Evolutionary conservation across 2,113 vertebrate species (phyloP).

Genomic region (Bungarus multicinctus): DNA sequence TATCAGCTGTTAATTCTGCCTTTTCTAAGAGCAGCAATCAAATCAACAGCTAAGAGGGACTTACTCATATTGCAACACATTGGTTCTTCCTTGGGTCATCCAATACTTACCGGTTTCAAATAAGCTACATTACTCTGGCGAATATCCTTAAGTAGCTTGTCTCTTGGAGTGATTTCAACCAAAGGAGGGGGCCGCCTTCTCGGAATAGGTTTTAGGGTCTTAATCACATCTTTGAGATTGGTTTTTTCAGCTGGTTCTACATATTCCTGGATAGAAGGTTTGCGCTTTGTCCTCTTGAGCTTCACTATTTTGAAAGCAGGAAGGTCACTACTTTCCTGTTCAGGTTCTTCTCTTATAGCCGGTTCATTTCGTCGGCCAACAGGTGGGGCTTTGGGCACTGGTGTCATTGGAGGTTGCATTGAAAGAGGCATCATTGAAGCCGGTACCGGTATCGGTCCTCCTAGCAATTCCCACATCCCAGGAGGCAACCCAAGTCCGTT

Average conservation of each 20-base stretch:
- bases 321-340: conserved; percentile 32
- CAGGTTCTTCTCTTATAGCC: background rate
- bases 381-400: background rate
- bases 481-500: conserved; percentile 85
- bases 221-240: conserved; percentile 88
- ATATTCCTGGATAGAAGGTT: conserved; percentile 57
- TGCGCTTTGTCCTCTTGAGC: conserved; percentile 75
- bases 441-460: conserved; percentile 72
- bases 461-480: conserved; percentile 84
- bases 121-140: conserved; percentile 91
- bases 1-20: background rate
- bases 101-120: conserved; percentile 82
- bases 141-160: conserved; percentile 87
- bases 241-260: conserved; percentile 73
- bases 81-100: background rate
- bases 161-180: conserved; percentile 86
- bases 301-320: conserved; percentile 68
- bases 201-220: conserved; percentile 87
- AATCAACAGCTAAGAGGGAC: background rate
- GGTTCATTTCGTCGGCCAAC: conserved; percentile 52
- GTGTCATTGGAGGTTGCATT: conserved; percentile 51
- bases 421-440: conserved; percentile 55
- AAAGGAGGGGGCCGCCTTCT: conserved; percentile 82
- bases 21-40: background rate
- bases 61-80: background rate